A percentile compares a stretch with the other conserved stretches of the same genome.
Evolutionary conservation across 2,888 invertebrate species (phyloP).

Genomic region (Boloria selene): DNA sequence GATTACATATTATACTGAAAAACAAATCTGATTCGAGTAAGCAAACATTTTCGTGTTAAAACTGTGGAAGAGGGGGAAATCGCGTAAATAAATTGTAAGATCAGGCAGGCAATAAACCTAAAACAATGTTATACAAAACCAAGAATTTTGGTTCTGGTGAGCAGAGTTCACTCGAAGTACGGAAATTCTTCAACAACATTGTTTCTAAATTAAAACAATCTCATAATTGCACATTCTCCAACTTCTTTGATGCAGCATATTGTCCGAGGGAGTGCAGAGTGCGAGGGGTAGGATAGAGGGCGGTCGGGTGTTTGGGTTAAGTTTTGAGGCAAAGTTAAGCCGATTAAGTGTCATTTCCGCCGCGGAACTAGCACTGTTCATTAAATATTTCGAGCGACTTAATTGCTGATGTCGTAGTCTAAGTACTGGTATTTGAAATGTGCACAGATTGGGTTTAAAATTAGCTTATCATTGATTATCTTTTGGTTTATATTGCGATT

Average conservation of each 20-base stretch:
- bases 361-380: conserved; percentile 78
- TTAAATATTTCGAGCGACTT: conserved; percentile 80
- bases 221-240: conserved; percentile 81
- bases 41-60: conserved; percentile 35
- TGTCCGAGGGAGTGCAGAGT: conserved; percentile 50
- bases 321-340: conserved; percentile 78
- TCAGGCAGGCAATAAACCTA: conserved; percentile 66
- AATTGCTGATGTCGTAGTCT: conserved; percentile 72
- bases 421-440: conserved; percentile 41
- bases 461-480: conserved; percentile 1
- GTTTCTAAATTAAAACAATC: conserved; percentile 82
- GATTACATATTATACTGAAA: conserved; percentile 1
- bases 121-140: conserved; percentile 76
- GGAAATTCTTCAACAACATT: conserved; percentile 79
- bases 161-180: conserved; percentile 69
- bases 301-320: conserved; percentile 53
- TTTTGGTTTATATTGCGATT: too few relatives aligned
- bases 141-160: conserved; percentile 79
- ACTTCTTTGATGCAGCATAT: conserved; percentile 79
- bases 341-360: conserved; percentile 81
- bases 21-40: conserved; percentile 29
- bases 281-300: conserved; percentile 46
- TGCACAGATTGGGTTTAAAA: conserved; percentile 47
- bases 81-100: conserved; percentile 56
- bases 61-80: conserved; percentile 29